Base-by-base conservation (phyloP, 2,113 vertebrate species). In the Mesoclemmys tuberculata region DNA sequence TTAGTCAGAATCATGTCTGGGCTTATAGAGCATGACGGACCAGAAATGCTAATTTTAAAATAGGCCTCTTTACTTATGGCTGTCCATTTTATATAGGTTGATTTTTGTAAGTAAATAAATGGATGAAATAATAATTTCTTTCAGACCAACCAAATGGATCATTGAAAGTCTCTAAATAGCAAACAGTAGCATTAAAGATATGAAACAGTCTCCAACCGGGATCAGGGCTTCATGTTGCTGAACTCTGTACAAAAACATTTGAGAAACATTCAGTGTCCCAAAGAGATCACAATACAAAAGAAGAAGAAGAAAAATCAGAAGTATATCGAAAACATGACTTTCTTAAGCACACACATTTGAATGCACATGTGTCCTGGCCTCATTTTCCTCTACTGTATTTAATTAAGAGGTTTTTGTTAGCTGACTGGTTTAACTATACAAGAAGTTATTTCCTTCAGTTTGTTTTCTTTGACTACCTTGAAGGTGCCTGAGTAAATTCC, bases 401-500 rank as follows among this genome's bases (percentile, higher is more conserved):
- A 90, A n/a, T 71, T n/a, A 38, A 19, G 19, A 38, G n/a, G 35
- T 88, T 90, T 16, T 81, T 75, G 8, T 92, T 90, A 68, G 52
- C n/a, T 89, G 74, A 77, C 44, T 46, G n/a, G 7, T 95, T 95
- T 44, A 81, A 35, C 89, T 77, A 77, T 8, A 18, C 35, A 5
- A 92, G 13, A 94, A 80, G 83, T 85, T 90, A 88, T 11, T 5
- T 71, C 51, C 18, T 84, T 92, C 10, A n/a, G 35, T 21, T 68
- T 90, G 89, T 92, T 93, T 35, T 87, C 83, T 82, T 92, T 90
- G 27, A 90, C 85, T 44, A 80, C 3, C 8, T 89, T 80, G 68
- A 44, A 44, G 18, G 12, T 85, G 44, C 80, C 38, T 96, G 88
- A 94, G 89, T 90, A 87, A 92, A 93, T 93, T 93, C 61, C 89